Evolutionary conservation across 1,140 invertebrate genomes (phyloP), one percentile per base, ranked within the genome.

Genomic region (Samia ricini): DNA sequence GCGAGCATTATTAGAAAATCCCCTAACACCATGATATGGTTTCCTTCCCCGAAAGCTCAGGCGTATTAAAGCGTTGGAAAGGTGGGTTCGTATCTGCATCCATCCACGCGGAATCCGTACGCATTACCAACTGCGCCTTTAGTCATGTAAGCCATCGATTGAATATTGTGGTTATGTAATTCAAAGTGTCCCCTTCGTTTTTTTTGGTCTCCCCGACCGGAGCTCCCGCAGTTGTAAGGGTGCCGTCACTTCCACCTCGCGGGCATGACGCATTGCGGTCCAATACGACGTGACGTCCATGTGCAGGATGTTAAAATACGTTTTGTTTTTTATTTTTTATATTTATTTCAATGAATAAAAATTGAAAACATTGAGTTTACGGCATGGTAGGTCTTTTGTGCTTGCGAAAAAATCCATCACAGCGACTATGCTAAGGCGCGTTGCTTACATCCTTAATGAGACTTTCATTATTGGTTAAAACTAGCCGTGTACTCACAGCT

Each of bases 161-260:
- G 26, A 26, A 26, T 26, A 15, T 15, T 42, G 33, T 15, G 33
- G 33, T 42, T 42, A 42, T n/a, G n/a, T 0, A 42, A 42, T 42
- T 42, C 33, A 42, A 42, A 42, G 33, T 42, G 0, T 15, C 33
- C 33, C 33, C 1, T 42, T 42, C n/a, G n/a, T n/a, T 15, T 15
- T 15, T 10, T 42, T 42, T 15, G 33, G 10, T 42, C n/a, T n/a
- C n/a, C n/a, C n/a, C n/a, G n/a, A 15, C 33, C 33, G 33, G 12
- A 42, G 33, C n/a, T 5, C 33, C 33, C 6, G 59, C 64, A 24
- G 60, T 82, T 79, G 56, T 77, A 76, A 6, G 81, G 79, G 60
- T 59, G 78, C 76, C 65, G 50, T 51, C 50, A 24, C 54, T 56
- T 56, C 54, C 54, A 56, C 22, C 20, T 60, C 64, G 50, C 36